Conservation (phyloP, 2,797 vertebrate genomes). For the Neosalanx taihuensis region DNA sequence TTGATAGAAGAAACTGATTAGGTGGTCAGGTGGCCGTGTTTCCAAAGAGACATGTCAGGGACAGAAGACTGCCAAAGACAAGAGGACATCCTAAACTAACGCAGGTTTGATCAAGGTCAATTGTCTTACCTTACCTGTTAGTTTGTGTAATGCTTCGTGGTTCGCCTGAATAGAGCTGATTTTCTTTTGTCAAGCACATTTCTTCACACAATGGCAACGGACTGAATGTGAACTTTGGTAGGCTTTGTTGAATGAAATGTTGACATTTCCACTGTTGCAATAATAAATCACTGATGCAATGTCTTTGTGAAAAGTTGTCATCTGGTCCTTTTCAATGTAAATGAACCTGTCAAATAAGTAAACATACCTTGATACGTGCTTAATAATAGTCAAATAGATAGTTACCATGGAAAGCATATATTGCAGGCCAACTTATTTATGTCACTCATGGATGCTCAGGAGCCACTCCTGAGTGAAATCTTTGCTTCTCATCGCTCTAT, state of each 20-base stretch:
- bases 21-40: background rate
- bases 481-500: slow-evolving; percentile 22
- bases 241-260: slow-evolving; percentile 33
- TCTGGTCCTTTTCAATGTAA: background rate
- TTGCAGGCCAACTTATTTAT: slow-evolving; percentile 30
- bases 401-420: slow-evolving; percentile 10
- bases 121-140: background rate
- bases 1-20: slow-evolving; percentile 2
- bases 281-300: slow-evolving; percentile 38
- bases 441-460: slow-evolving; percentile 27
- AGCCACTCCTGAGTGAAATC: slow-evolving; percentile 38
- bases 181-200: slow-evolving; percentile 32
- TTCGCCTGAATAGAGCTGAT: slow-evolving; percentile 37
- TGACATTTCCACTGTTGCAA: slow-evolving; percentile 28
- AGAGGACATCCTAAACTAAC: background rate
- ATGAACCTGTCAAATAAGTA: background rate
- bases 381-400: background rate
- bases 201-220: slow-evolving; percentile 15
- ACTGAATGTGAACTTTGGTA: slow-evolving; percentile 20
- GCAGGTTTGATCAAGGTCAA: background rate
- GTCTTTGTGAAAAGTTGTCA: slow-evolving; percentile 23
- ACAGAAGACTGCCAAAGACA: background rate
- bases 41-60: background rate
- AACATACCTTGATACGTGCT: background rate
- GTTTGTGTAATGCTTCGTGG: slow-evolving; percentile 23